Percentiles rank a stretch among this genome's conserved stretches.
Conservation (phyloP, 2,888 invertebrate species). For the Malthinus flaveolus region DNA sequence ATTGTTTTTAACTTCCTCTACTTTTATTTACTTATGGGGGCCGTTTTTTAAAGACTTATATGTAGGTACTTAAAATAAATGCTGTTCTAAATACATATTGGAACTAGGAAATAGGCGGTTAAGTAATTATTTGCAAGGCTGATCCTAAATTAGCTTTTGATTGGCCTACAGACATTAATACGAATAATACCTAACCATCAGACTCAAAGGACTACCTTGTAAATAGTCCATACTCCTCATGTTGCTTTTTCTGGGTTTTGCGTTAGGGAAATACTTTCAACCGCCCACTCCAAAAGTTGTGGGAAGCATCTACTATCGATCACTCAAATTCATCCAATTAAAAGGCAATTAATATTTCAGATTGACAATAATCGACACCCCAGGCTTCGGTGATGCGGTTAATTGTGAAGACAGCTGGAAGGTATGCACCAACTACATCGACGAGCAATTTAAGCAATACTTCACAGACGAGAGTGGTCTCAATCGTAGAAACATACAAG, state of each 20-base stretch:
- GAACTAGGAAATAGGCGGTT: too few relatives aligned
- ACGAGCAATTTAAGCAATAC: conserved; percentile 83
- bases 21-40: neutral
- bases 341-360: conserved; percentile 34
- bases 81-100: neutral
- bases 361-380: conserved; percentile 92
- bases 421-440: conserved; percentile 88
- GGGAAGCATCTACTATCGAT: too few relatives aligned
- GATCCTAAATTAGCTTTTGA: too few relatives aligned
- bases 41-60: neutral
- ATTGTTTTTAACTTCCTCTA: neutral
- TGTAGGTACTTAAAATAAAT: neutral
- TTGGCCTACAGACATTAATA: too few relatives aligned
- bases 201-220: too few relatives aligned
- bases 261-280: neutral
- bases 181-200: too few relatives aligned
- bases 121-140: too few relatives aligned
- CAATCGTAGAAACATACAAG: conserved; percentile 91
- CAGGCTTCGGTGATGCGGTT: conserved; percentile 93
- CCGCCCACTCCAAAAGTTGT: too few relatives aligned
- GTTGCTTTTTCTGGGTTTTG: too few relatives aligned
- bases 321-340: neutral
- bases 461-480: conserved; percentile 93
- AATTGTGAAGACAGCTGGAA: conserved; percentile 95
- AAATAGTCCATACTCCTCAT: too few relatives aligned